phyloP scores from a whole-genome alignment of 1,140 invertebrate species.

The Drosophila erecta region DNA sequence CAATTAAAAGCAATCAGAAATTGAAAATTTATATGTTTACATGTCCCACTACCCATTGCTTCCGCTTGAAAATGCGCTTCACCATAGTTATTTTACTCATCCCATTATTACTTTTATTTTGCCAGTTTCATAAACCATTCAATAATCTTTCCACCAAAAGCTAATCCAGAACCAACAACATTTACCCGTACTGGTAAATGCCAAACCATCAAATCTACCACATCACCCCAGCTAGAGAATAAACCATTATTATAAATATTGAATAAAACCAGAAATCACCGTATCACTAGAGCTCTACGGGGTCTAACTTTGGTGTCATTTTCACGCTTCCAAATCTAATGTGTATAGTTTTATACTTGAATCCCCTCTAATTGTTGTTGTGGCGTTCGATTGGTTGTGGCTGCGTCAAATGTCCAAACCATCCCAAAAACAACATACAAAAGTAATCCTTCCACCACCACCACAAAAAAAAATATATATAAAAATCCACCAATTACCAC shows the following conservation, averaged over 20 bases:
- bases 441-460: constrained; percentile 41
- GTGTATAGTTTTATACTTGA: constrained; percentile 41
- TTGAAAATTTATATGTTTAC: neutral
- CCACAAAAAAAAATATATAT: constrained; percentile 27
- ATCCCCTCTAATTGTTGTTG: constrained; percentile 52
- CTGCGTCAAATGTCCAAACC: constrained; percentile 60
- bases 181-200: constrained; percentile 48
- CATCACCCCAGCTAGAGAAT: constrained; percentile 52
- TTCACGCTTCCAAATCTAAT: constrained; percentile 73
- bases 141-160: constrained; percentile 65
- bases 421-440: constrained; percentile 45
- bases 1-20: neutral
- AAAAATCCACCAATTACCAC: constrained; percentile 22
- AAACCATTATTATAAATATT: constrained; percentile 42
- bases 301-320: constrained; percentile 81
- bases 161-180: constrained; percentile 60
- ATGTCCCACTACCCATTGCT: neutral
- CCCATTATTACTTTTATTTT: constrained; percentile 19
- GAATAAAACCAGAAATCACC: constrained; percentile 62
- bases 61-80: neutral
- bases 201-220: constrained; percentile 51
- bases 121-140: constrained; percentile 31
- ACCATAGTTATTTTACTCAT: constrained; percentile 7
- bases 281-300: constrained; percentile 80
- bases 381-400: constrained; percentile 70